Evolutionary conservation across 1,140 invertebrate species (phyloP), one percentile per base, ranked within the genome.

Genomic region (Ceratosolen solmsi): DNA sequence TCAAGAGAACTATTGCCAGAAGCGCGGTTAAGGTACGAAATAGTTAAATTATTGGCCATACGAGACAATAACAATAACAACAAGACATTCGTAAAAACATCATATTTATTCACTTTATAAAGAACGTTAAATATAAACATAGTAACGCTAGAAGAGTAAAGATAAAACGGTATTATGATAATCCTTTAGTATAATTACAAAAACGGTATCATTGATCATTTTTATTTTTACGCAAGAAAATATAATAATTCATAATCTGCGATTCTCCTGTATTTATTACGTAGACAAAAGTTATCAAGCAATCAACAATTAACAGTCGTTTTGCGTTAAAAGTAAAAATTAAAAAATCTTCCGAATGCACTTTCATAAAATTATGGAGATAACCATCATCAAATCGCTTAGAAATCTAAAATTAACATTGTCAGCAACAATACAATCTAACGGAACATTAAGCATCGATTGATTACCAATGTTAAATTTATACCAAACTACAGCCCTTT

Each of bases 251-350:
- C 73, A 65, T 25, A 49, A 73, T 65, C 8, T 60, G 33, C 33
- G 54, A 46, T 41, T 41, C 36, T 72, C 11, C 5, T 49, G 2
- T 49, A 25, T 58, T n/a, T 30, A 54, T 81, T 75, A 2, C 46
- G 54, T 38, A 60, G 38, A 11, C 25, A 77, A 27, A 71, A 54
- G 46, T 27, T 13, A 22, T 60, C 80, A 70, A 33, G 4, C 73
- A 71, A 25, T 68, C 80, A 77, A 76, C 74, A 77, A 60, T 22
- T 82, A 82, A 82, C 80, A 82, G 60, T 72, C 33, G 9, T 77
- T 60, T 82, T 65, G 46, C 25, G 9, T 76, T 74, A 63, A 63
- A 46, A 46, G n/a, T n/a, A n/a, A n/a, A n/a, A n/a, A n/a, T n/a
- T n/a, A n/a, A n/a, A n/a, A n/a, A n/a, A n/a, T n/a, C n/a, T n/a